phyloP scores from a whole-genome alignment of 64 coral and sea anemone genomes.

The Cladopsammia gracilis region DNA sequence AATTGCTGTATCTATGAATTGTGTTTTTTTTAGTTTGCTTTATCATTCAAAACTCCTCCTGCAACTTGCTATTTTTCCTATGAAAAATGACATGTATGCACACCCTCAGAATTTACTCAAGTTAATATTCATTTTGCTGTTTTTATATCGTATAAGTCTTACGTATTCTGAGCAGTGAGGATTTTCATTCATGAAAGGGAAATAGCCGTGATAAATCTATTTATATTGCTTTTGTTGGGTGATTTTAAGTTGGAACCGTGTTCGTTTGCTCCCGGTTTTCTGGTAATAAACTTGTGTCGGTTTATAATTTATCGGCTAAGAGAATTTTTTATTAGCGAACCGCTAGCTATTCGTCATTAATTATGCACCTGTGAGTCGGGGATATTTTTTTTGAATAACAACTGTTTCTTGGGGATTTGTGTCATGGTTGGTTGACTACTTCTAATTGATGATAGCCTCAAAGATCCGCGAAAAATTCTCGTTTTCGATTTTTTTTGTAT shows the following conservation, averaged over 20 bases:
- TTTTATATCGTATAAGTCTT: neutral
- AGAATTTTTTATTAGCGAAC: slow-evolving; percentile 2
- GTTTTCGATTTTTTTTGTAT: neutral
- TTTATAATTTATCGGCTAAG: neutral
- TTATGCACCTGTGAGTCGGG: slow-evolving; percentile 4
- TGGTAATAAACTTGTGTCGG: neutral
- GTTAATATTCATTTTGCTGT: neutral
- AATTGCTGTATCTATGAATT: neutral
- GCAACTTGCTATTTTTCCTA: neutral
- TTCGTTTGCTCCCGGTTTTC: neutral
- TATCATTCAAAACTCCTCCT: neutral
- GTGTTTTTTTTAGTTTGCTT: neutral
- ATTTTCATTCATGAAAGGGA: neutral
- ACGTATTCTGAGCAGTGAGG: neutral
- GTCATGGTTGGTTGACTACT: slow-evolving; percentile 3
- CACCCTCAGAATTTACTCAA: neutral
- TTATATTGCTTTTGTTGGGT: neutral
- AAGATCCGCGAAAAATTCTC: neutral
- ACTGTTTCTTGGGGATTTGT: neutral
- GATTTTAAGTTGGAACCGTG: neutral
- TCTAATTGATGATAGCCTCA: neutral
- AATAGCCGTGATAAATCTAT: neutral
- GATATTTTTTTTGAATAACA: neutral
- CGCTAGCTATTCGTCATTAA: neutral
- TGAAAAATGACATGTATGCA: neutral